Percentiles rank a stretch among this genome's conserved stretches.
These are phyloP conservation scores for Urocyon cinereoargenteus DNA, from an alignment of 2,797 vertebrate genomes.

Conservation along the genomic window DNA sequence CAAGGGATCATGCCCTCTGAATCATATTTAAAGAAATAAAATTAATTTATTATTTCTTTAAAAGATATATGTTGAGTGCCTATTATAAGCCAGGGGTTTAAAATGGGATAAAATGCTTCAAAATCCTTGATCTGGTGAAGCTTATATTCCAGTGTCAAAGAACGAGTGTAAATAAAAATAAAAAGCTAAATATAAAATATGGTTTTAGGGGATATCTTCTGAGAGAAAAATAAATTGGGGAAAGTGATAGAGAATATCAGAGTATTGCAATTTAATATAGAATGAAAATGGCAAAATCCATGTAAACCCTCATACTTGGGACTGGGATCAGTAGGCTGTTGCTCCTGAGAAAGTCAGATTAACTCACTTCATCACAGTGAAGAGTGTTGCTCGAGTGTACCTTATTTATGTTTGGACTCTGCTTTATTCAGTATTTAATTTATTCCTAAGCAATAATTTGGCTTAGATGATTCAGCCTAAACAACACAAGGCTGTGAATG, in stretches of 20 bases:
- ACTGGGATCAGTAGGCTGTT: not conserved
- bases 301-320: not conserved
- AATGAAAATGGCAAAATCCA: not conserved
- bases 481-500: slow-evolving; percentile 36
- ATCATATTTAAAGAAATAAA: not conserved
- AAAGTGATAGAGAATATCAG: not conserved
- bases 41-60: not conserved
- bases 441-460: slow-evolving; percentile 63
- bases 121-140: not conserved
- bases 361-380: not conserved
- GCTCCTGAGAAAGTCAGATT: slow-evolving; percentile 24
- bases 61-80: not conserved
- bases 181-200: not conserved
- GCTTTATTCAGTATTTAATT: slow-evolving; percentile 65
- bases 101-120: slow-evolving; percentile 11
- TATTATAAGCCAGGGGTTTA: not conserved
- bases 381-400: not conserved
- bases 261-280: not conserved
- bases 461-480: slow-evolving; percentile 54
- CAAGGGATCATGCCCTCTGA: not conserved
- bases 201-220: not conserved
- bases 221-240: slow-evolving; percentile 31
- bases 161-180: not conserved
- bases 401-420: slow-evolving; percentile 52
- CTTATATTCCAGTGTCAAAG: not conserved